Evolutionary conservation across 1,140 invertebrate species (phyloP).

Genomic region (Lepidotrigona ventralis): DNA sequence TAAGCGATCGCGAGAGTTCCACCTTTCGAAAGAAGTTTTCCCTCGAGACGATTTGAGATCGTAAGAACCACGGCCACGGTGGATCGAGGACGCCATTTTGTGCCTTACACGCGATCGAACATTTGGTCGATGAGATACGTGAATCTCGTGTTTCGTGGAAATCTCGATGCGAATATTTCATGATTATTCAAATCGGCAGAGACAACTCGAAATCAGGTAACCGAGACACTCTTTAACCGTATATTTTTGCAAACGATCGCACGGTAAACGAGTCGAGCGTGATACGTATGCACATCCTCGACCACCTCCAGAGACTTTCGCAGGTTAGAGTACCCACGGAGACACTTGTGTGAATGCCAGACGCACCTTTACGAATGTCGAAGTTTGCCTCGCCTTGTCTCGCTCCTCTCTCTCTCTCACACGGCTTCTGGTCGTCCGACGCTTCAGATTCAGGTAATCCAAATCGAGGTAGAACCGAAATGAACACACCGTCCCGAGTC

Average conservation of each 20-base stretch:
- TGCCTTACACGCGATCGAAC: constrained; percentile 33
- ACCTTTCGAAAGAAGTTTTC: background rate
- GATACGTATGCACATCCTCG: background rate
- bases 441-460: constrained; percentile 41
- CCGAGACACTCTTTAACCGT: background rate
- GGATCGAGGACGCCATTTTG: constrained; percentile 55
- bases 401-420: background rate
- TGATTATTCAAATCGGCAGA: background rate
- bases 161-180: background rate
- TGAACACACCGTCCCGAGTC: constrained; percentile 20
- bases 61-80: background rate
- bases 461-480: constrained; percentile 8
- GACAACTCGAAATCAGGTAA: background rate
- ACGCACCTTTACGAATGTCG: constrained; percentile 35
- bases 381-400: background rate
- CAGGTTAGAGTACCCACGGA: no score
- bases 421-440: background rate
- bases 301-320: background rate
- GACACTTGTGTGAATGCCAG: background rate
- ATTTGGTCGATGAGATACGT: constrained; percentile 8
- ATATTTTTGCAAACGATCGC: background rate
- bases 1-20: background rate
- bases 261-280: background rate
- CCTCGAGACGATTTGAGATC: background rate
- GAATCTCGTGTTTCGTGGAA: background rate